Conservation (phyloP, 2,113 vertebrate genomes). For the Labeo rohita region DNA sequence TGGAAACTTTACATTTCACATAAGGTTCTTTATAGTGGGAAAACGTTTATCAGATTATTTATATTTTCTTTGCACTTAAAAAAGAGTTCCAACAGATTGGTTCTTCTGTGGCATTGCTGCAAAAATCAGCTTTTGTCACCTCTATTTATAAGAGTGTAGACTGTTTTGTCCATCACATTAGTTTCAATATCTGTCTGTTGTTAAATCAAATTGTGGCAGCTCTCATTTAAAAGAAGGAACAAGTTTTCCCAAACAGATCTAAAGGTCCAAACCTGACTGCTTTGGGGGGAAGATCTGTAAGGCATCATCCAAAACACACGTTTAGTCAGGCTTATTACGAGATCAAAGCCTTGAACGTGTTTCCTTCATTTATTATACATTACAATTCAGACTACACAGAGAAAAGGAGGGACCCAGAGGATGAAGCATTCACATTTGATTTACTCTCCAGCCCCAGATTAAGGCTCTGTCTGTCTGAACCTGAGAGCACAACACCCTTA, state of each 20-base stretch:
- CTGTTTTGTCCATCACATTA: neutral
- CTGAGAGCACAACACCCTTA: constrained; percentile 10
- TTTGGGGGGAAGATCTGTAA: constrained; percentile 41
- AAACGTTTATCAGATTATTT: too few relatives aligned
- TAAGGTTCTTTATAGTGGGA: too few relatives aligned
- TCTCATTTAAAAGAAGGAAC: neutral
- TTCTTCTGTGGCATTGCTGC: too few relatives aligned
- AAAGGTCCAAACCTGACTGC: neutral
- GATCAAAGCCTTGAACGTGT: constrained; percentile 50
- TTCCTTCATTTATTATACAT: constrained; percentile 56
- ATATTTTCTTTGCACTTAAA: too few relatives aligned
- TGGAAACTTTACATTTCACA: too few relatives aligned
- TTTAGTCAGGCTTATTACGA: constrained; percentile 47
- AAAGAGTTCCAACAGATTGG: too few relatives aligned
- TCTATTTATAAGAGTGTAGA: neutral
- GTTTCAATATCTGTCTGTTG: neutral
- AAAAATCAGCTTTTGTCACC: neutral
- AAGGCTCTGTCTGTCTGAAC: constrained; percentile 4
- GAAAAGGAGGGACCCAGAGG: constrained; percentile 20
- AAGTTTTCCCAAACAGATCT: neutral
- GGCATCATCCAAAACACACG: constrained; percentile 38
- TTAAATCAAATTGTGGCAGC: neutral
- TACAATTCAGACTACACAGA: constrained; percentile 31
- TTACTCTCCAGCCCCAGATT: constrained; percentile 14
- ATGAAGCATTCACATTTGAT: constrained; percentile 35